phyloP scores from a whole-genome alignment of 2,888 invertebrate species.

The Ennomos erosarius region DNA sequence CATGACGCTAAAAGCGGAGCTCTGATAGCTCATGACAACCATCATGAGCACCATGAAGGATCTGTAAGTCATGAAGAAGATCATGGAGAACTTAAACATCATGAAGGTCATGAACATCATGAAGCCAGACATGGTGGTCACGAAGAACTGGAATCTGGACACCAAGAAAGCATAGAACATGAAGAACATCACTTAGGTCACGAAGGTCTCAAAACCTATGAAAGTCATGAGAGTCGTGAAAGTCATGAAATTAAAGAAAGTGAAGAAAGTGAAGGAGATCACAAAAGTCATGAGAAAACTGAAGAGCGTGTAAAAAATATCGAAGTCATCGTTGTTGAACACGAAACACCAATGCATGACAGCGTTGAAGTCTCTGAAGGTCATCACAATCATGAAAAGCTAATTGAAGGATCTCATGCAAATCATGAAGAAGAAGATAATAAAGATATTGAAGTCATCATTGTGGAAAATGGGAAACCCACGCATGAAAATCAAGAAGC shows the following conservation, averaged over 20 bases:
- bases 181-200: conserved; percentile 5
- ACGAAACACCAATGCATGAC: background rate
- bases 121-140: conserved; percentile 5
- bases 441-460: background rate
- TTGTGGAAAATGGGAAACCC: no score
- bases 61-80: conserved; percentile 6
- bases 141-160: conserved; percentile 2
- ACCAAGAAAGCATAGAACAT: conserved; percentile 9
- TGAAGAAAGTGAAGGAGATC: background rate
- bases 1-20: conserved; percentile 59
- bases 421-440: conserved; percentile 33
- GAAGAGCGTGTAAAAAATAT: background rate
- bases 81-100: conserved; percentile 5
- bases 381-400: conserved; percentile 16
- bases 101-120: conserved; percentile 8
- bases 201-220: conserved; percentile 12
- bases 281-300: conserved; percentile 2
- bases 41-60: conserved; percentile 7
- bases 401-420: conserved; percentile 11
- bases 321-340: background rate
- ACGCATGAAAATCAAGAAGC: no score
- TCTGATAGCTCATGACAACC: conserved; percentile 40
- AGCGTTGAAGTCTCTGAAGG: conserved; percentile 23
- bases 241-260: conserved; percentile 1
- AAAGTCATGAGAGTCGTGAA: conserved; percentile 9